phyloP scores from a whole-genome alignment of 2,113 vertebrate genomes.

The Psilopogon haemacephalus region DNA sequence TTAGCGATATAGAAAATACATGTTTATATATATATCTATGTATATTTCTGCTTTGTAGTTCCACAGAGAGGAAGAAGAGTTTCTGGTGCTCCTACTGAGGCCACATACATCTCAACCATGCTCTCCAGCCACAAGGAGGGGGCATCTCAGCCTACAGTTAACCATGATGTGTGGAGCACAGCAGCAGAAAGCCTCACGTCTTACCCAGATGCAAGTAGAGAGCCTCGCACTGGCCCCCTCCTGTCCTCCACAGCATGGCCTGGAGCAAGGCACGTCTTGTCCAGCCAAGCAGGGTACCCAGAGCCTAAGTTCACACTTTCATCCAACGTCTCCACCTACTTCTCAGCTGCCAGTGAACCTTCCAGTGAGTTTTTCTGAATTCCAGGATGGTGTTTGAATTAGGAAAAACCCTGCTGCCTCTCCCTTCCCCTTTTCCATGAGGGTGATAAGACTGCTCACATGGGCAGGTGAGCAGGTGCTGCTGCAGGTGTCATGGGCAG shows the following conservation, averaged over 20 bases:
- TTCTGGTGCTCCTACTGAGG: constrained; percentile 35
- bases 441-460: neutral
- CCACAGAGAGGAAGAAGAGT: constrained; percentile 10
- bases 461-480: too few relatives aligned
- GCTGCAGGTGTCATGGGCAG: neutral
- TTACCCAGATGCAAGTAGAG: neutral
- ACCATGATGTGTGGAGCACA: neutral
- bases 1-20: neutral
- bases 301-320: neutral
- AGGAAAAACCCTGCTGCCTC: neutral
- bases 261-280: neutral
- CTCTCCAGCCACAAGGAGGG: constrained; percentile 72
- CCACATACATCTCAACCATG: constrained; percentile 64
- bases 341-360: neutral
- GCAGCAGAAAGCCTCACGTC: neutral
- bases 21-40: neutral
- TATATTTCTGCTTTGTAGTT: neutral
- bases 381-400: neutral
- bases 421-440: neutral
- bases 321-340: neutral
- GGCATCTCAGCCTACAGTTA: constrained; percentile 72
- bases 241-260: neutral
- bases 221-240: accelerated
- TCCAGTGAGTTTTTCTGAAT: constrained; percentile 55
- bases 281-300: neutral